A percentile compares a stretch with the other conserved stretches of the same genome.
phyloP scores from a whole-genome alignment of 2,797 vertebrate species.

The Lepilemur septentrionalis region DNA sequence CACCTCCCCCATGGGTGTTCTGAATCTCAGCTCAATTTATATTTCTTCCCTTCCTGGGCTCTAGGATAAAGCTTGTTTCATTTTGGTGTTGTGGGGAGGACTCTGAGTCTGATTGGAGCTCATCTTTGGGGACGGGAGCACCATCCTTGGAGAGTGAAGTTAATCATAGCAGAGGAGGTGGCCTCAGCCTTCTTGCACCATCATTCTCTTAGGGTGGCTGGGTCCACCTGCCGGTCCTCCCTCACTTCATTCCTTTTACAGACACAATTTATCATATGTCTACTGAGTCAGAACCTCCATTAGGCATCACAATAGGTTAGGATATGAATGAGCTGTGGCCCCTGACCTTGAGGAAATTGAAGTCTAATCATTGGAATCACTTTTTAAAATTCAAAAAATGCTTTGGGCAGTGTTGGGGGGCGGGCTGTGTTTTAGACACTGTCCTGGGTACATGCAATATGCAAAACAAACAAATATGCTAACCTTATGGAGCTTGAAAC shows the following conservation, averaged over 20 bases:
- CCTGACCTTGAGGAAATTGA: not conserved
- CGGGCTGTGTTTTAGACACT: not conserved
- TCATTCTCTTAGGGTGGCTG: not conserved
- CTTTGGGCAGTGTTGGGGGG: not conserved
- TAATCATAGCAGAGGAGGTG: not conserved
- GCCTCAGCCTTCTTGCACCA: not conserved
- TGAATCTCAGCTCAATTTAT: conserved; percentile 84
- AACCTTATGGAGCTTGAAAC: not conserved
- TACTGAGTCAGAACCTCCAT: not conserved
- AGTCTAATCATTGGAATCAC: not conserved
- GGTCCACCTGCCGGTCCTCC: not conserved
- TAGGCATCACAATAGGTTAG: not conserved
- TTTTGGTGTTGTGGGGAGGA: not conserved
- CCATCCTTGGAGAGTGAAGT: not conserved
- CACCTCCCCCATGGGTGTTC: conserved; percentile 73
- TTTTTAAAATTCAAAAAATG: not conserved
- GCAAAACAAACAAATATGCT: not conserved
- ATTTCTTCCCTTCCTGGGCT: conserved; percentile 63
- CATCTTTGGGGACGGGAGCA: conserved; percentile 14
- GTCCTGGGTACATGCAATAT: not conserved
- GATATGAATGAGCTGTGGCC: not conserved
- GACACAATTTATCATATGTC: not conserved
- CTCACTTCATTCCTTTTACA: not conserved
- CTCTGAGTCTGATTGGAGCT: conserved; percentile 1
- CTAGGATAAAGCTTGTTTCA: conserved; percentile 61